Evolutionary conservation across 2,113 vertebrate species (phyloP), one percentile per base, ranked within the genome.

Genomic region (Podocnemis expansa): DNA sequence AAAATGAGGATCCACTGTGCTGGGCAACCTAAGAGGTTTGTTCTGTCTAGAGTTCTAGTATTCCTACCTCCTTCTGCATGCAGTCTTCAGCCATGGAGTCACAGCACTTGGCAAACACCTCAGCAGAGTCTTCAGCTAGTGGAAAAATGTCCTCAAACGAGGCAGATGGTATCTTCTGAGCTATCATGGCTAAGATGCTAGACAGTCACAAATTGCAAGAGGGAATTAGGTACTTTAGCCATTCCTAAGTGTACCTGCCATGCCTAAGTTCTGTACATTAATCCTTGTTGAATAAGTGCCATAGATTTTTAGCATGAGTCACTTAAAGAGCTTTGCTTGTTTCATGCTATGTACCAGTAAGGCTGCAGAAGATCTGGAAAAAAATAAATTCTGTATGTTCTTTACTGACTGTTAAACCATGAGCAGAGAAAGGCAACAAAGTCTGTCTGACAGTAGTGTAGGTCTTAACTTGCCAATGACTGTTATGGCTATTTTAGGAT

Each of bases 101-200:
- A 0, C 98, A 98, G 91, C 98, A 98, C 79, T 97, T 97, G 41
- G 98, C 84, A 8, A 98, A 96, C 12, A 97, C 24, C 11, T 95
- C 78, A 0, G 96, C 96, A 1, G 97, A 73, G 0, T 93, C 95
- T 55, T 97, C 93, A 2, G 97, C 97, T 5, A 98, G 90, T 4
- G 96, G 93, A 21, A 95, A 58, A 31, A 98, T 78, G 31, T 98
- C 97, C 82, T 98, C 95, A 6, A 98, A 96, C 12, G 96, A 83
- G 54, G 97, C 97, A 1, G 45, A 29, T 3, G 97, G 98, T 8
- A n/a, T 76, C 94, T 98, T 98, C 82, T 98, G 98, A 2, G 98
- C 88, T 6, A 98, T 95, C 7, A 88, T 97, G 78, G 97, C 85
- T 14, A 98, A 95, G 90, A 96, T 94, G 94, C 98, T 98, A 89